Evolutionary conservation across 2,113 vertebrate species (phyloP), one percentile per base, ranked within the genome.

Genomic region (Rostratula benghalensis): DNA sequence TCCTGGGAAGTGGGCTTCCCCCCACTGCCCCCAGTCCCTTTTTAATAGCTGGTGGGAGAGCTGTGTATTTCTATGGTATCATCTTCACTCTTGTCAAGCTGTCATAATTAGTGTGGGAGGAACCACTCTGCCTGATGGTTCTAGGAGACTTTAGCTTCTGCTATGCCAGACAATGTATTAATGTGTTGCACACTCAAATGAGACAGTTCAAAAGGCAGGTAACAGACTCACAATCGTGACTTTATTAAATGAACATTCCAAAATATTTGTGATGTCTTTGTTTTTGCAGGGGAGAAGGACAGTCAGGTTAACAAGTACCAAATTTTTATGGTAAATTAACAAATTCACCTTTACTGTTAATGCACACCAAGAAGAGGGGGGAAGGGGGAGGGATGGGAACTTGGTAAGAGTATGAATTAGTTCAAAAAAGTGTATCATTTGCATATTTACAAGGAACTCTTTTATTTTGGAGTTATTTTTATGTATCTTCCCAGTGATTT

Each of bases 201-300:
- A 89, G n/a, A 46, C 61, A 4, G 30, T 89, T 96, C 83, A 89
- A 60, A 83, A 95, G 69, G 76, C 91, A 91, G 94, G 80, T 89
- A 87, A 64, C 77, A 75, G 80, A 19, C 57, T 94, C 0, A 0
- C 48, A 79, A 24, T 78, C 1, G 0, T 64, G 56, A 28, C 81
- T 71, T 91, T 51, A 43, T 75, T 86, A 81, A 93, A 46, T 70
- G 61, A 82, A 71, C 56, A 37, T 82, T 92, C 48, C 53, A 64
- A 30, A 89, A 75, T 43, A 57, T 37, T 92, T 23, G 9, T 2
- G 8, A 23, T 18, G 6, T 71, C 59, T 81, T 91, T 83, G 33
- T 81, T 89, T 95, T 91, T 81, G 22, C 53, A 60, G 35, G 27
- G 24, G 7, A 81, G 39, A 78, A 43, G 39, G 39, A 89, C 33